Conservation (phyloP, 2,888 invertebrate species). For the Dione vanillae region DNA sequence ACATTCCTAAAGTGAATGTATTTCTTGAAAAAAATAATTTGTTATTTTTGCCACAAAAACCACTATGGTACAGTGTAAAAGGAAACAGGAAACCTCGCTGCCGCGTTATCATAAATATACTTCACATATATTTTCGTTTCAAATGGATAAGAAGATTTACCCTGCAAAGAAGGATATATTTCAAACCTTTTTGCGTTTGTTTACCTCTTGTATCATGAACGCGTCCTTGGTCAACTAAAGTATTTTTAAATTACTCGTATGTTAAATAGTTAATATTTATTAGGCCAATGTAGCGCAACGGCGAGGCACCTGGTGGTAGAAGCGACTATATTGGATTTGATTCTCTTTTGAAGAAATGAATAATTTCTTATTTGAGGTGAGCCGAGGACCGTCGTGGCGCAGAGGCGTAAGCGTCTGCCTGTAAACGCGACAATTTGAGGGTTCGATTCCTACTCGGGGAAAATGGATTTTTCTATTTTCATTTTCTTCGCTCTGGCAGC, state of each 20-base stretch:
- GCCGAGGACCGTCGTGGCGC: too few species aligned
- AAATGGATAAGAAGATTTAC: conserved; percentile 45
- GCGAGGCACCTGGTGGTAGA: not conserved
- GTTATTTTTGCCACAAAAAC: conserved; percentile 22
- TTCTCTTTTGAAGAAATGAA: too few species aligned
- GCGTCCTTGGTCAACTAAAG: conserved; percentile 19
- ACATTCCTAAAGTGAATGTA: not conserved
- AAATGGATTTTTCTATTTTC: too few species aligned
- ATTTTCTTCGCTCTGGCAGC: too few species aligned
- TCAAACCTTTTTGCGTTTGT: conserved; percentile 54
- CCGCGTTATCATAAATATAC: conserved; percentile 34
- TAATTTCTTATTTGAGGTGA: too few species aligned
- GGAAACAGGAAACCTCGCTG: conserved; percentile 35
- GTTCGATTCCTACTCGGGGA: too few species aligned
- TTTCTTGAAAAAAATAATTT: not conserved
- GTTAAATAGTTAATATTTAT: not conserved
- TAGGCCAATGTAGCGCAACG: not conserved
- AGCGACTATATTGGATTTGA: not conserved
- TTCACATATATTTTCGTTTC: conserved; percentile 38
- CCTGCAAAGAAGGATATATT: conserved; percentile 44
- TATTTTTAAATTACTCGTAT: not conserved
- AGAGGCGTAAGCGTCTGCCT: too few species aligned
- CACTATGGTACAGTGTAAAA: conserved; percentile 32
- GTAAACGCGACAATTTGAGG: too few species aligned
- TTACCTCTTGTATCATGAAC: conserved; percentile 50